A percentile compares a stretch with the other conserved stretches of the same genome.
Evolutionary conservation across 2,888 invertebrate genomes (phyloP).

Genomic region (Pegoplata infirma): DNA sequence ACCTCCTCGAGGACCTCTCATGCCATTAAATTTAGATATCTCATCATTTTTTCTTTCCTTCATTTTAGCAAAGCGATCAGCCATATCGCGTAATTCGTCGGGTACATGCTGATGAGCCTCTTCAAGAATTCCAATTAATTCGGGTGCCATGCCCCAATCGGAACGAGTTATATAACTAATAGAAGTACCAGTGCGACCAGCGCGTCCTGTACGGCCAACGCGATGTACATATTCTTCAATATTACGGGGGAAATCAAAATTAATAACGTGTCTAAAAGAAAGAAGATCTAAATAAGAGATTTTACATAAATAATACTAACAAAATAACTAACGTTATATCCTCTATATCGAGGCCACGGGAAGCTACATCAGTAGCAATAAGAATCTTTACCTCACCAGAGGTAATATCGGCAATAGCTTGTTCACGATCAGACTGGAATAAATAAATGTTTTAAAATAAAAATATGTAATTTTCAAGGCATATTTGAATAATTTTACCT

Average conservation of each 20-base stretch:
- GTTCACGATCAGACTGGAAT: constrained; percentile 83
- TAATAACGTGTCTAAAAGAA: constrained; percentile 83
- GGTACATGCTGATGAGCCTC: constrained; percentile 93
- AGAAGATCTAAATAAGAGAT: background rate
- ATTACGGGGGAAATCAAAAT: constrained; percentile 95
- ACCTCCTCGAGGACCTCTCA: constrained; percentile 66
- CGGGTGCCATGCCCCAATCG: constrained; percentile 90
- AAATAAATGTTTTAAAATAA: background rate
- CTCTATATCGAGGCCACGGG: constrained; percentile 94
- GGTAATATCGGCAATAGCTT: constrained; percentile 90
- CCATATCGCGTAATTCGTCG: constrained; percentile 86
- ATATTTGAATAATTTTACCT: constrained; percentile 71
- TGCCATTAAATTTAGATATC: constrained; percentile 63
- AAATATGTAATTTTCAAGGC: background rate
- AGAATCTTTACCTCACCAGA: constrained; percentile 88
- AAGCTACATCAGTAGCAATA: constrained; percentile 96
- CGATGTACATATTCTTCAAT: constrained; percentile 96
- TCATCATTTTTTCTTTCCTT: constrained; percentile 82
- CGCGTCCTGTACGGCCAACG: constrained; percentile 96
- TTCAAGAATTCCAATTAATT: constrained; percentile 90
- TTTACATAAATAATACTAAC: background rate
- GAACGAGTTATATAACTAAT: constrained; percentile 88
- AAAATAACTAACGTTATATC: constrained; percentile 83
- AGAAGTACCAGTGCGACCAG: constrained; percentile 90
- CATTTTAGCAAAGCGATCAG: constrained; percentile 84